phyloP scores from a whole-genome alignment of 2,888 invertebrate genomes.

The Chironomus riparius region DNA sequence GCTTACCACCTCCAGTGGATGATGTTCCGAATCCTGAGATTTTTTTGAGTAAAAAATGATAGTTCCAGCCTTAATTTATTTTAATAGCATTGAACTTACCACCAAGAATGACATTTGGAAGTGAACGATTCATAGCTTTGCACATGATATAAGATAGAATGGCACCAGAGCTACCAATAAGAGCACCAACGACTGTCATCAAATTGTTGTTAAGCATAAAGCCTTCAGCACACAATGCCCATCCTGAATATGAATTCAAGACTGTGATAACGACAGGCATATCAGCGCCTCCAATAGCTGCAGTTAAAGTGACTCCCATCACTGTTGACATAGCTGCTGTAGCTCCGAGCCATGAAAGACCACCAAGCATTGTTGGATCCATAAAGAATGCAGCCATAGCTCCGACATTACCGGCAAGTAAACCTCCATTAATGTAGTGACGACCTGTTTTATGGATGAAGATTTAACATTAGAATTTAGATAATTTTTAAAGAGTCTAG shows the following conservation, averaged over 20 bases:
- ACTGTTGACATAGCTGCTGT: slow-evolving; percentile 67
- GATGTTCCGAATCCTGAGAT: slow-evolving; percentile 65
- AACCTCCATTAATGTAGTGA: slow-evolving; percentile 62
- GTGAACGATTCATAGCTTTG: slow-evolving; percentile 76
- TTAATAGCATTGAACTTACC: neutral
- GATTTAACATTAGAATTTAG: too few species aligned
- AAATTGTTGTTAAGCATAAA: slow-evolving; percentile 89
- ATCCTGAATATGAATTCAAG: slow-evolving; percentile 84
- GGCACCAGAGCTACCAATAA: slow-evolving; percentile 86
- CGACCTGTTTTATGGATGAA: slow-evolving; percentile 42
- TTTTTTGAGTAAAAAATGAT: slow-evolving; percentile 14
- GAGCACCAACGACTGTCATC: slow-evolving; percentile 84
- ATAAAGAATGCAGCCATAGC: slow-evolving; percentile 48
- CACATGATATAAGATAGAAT: slow-evolving; percentile 93
- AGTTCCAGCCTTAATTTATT: neutral
- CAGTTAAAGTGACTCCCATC: slow-evolving; percentile 80
- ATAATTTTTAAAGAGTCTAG: too few species aligned
- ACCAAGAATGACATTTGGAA: slow-evolving; percentile 81
- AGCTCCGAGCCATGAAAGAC: slow-evolving; percentile 62
- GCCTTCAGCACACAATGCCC: slow-evolving; percentile 89
- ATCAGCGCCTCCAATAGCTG: slow-evolving; percentile 76
- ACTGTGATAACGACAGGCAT: slow-evolving; percentile 93
- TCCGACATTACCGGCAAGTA: slow-evolving; percentile 58
- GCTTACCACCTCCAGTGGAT: slow-evolving; percentile 60
- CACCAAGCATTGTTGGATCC: slow-evolving; percentile 54